A percentile compares a stretch with the other conserved stretches of the same genome.
These are phyloP conservation scores for Sinopyrophorus schimmeli DNA, from an alignment of 2,888 invertebrate species.

Conservation along the genomic window DNA sequence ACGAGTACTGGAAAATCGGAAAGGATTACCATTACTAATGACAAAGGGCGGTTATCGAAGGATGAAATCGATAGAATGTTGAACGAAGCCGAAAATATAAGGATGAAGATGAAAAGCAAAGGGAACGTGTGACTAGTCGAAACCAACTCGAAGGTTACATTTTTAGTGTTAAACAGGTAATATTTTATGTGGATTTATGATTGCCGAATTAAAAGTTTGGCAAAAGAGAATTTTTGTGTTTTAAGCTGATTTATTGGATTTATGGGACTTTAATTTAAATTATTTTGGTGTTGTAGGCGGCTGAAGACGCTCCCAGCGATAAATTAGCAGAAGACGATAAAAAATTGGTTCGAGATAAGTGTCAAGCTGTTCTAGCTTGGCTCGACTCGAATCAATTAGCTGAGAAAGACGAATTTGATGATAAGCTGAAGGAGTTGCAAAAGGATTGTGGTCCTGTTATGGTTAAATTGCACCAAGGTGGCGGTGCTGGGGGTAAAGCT, in stretches of 20 bases:
- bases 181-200: slow-evolving; percentile 5
- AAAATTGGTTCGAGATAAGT: slow-evolving; percentile 67
- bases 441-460: slow-evolving; percentile 77
- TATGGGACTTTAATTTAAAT: too few species aligned
- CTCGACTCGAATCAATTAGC: slow-evolving; percentile 79
- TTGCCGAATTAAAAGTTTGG: too few species aligned
- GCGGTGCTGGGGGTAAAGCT: slow-evolving; percentile 45
- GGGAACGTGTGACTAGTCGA: slow-evolving; percentile 68
- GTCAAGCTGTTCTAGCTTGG: slow-evolving; percentile 75
- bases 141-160: slow-evolving; percentile 80
- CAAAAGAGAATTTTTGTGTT: too few species aligned
- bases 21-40: slow-evolving; percentile 84
- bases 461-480: slow-evolving; percentile 76
- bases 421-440: slow-evolving; percentile 76
- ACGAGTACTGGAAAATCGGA: slow-evolving; percentile 78
- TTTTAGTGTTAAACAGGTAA: slow-evolving; percentile 69
- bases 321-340: slow-evolving; percentile 74
- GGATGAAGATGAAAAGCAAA: slow-evolving; percentile 72
- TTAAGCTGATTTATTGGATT: slow-evolving; percentile 27
- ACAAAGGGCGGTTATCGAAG: slow-evolving; percentile 81
- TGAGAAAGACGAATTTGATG: slow-evolving; percentile 76
- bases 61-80: slow-evolving; percentile 89
- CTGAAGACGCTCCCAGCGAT: slow-evolving; percentile 65
- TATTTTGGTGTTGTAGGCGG: slow-evolving; percentile 65
- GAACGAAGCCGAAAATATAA: slow-evolving; percentile 78